Conservation (phyloP, 1,140 invertebrate genomes). For the Microvelia longipes region DNA sequence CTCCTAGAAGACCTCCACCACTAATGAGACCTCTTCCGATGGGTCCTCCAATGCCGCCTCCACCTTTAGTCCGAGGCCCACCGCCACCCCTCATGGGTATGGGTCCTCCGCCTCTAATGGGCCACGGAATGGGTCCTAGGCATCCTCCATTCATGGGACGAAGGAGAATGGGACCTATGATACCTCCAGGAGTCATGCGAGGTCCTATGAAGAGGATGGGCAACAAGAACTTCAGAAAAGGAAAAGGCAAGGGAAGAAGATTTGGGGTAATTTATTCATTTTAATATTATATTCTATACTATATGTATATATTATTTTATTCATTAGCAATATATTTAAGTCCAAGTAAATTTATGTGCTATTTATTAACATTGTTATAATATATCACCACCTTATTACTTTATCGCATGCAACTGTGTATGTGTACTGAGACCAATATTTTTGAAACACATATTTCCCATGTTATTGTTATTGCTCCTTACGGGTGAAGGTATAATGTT, state of each 20-base stretch:
- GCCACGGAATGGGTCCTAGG: background rate
- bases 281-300: no score
- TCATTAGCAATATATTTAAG: no score
- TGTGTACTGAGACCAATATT: no score
- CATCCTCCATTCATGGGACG: slow-evolving; percentile 4
- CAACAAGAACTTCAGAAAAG: background rate
- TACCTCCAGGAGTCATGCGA: background rate
- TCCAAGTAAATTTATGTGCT: no score
- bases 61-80: background rate
- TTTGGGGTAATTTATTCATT: background rate
- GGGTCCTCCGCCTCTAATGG: slow-evolving; percentile 6
- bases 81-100: slow-evolving; percentile 6
- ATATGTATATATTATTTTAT: no score
- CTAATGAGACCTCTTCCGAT: background rate
- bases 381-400: no score
- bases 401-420: no score
- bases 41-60: background rate
- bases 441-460: no score
- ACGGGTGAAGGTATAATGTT: no score
- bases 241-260: background rate
- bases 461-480: no score
- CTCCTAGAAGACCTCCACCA: slow-evolving; percentile 3
- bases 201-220: background rate
- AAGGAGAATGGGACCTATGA: background rate
- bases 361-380: no score